Percentiles rank a stretch among this genome's conserved stretches.
Conservation (phyloP, 2,888 invertebrate genomes). For the Nomada lathburiana region DNA sequence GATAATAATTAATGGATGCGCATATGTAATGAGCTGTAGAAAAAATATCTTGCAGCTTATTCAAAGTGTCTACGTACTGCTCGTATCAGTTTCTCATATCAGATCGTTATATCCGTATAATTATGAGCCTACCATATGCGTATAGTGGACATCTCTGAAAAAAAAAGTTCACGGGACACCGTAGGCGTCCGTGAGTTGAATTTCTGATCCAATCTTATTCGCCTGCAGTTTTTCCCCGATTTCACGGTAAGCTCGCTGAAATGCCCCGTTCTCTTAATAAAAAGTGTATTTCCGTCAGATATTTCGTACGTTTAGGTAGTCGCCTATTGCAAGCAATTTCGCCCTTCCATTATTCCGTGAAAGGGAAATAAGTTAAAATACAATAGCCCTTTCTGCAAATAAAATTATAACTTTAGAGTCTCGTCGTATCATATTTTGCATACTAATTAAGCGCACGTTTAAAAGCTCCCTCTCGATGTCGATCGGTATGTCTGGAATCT, state of each 20-base stretch:
- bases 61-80: not conserved
- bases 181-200: constrained; percentile 42
- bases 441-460: not conserved
- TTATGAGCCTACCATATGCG: constrained; percentile 46
- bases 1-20: not conserved
- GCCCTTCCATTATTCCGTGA: too few relatives aligned
- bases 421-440: not conserved
- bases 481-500: not conserved
- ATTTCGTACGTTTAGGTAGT: not conserved
- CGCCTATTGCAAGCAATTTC: too few relatives aligned
- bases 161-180: constrained; percentile 34
- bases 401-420: not conserved
- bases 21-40: not conserved
- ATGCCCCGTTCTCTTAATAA: not conserved
- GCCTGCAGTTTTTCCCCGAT: not conserved
- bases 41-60: not conserved
- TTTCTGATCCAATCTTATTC: constrained; percentile 11
- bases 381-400: too few relatives aligned
- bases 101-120: constrained; percentile 34
- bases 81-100: constrained; percentile 21
- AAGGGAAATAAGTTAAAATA: too few relatives aligned
- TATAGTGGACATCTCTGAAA: constrained; percentile 15
- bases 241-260: constrained; percentile 1
- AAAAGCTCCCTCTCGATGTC: not conserved
- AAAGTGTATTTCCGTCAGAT: not conserved